Evolutionary conservation across 2,888 invertebrate species (phyloP).

Genomic region (Luffia ferchaultella): DNA sequence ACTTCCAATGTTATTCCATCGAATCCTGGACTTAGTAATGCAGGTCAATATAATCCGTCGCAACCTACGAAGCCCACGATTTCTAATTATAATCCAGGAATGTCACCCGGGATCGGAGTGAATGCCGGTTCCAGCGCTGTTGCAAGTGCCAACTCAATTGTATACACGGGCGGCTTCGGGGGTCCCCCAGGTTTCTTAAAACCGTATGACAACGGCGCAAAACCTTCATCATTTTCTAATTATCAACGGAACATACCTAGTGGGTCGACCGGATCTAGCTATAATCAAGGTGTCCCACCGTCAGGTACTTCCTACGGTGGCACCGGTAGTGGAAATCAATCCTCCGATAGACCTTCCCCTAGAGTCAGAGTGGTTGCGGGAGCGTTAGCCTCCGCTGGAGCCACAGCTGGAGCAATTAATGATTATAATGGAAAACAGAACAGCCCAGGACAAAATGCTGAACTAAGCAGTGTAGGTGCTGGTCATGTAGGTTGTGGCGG

Average conservation of each 20-base stretch:
- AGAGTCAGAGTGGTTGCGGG: constrained; percentile 25
- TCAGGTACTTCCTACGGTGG: background rate
- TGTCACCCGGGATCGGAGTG: background rate
- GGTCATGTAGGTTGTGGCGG: constrained; percentile 8
- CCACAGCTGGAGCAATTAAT: constrained; percentile 20
- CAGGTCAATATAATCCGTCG: too few species aligned
- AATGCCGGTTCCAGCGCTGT: constrained; percentile 20
- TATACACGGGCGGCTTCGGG: constrained; percentile 49
- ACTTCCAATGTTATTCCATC: too few species aligned
- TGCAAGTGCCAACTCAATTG: constrained; percentile 29
- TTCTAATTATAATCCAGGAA: background rate
- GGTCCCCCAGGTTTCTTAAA: constrained; percentile 49
- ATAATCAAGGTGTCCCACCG: background rate
- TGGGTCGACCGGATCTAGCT: constrained; percentile 1
- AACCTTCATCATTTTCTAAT: constrained; percentile 18
- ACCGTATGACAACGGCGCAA: constrained; percentile 34
- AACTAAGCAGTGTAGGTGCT: background rate
- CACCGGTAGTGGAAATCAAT: constrained; percentile 7
- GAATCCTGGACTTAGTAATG: too few species aligned
- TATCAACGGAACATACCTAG: constrained; percentile 1
- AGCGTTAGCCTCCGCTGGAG: constrained; percentile 24
- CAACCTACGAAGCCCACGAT: constrained; percentile 1
- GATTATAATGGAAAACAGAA: constrained; percentile 7
- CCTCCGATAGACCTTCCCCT: background rate
- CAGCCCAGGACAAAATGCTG: background rate